phyloP scores from a whole-genome alignment of 2,888 invertebrate species.

The Caenorhabditis doughertyi region DNA sequence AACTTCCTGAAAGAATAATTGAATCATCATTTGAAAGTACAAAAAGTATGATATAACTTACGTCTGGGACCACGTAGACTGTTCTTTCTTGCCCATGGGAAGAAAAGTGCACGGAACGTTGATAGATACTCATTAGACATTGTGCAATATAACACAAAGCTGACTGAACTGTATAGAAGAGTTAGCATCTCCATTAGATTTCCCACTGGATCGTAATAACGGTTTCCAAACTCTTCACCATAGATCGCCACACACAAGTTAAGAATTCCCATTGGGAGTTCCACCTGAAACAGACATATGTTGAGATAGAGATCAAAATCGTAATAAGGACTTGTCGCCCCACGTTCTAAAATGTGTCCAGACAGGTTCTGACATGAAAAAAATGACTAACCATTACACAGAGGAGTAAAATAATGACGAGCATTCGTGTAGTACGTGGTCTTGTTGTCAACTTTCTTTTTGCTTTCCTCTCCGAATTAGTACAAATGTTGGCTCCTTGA shows the following conservation, averaged over 20 bases:
- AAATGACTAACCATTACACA: constrained; percentile 72
- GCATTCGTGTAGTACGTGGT: constrained; percentile 75
- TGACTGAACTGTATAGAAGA: constrained; percentile 76
- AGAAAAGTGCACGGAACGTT: constrained; percentile 74
- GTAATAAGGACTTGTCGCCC: too few relatives aligned
- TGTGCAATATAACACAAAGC: constrained; percentile 77
- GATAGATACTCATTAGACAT: constrained; percentile 77
- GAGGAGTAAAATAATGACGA: constrained; percentile 73
- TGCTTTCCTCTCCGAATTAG: constrained; percentile 68
- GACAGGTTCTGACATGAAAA: neutral
- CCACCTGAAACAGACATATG: constrained; percentile 64
- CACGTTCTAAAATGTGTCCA: too few relatives aligned
- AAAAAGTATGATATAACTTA: constrained; percentile 29
- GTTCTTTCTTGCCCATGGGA: constrained; percentile 66
- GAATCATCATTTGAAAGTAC: neutral
- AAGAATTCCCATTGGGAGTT: constrained; percentile 77
- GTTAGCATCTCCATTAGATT: constrained; percentile 79
- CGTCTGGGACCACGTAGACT: constrained; percentile 42
- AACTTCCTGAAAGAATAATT: constrained; percentile 51
- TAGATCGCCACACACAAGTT: constrained; percentile 75
- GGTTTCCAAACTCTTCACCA: constrained; percentile 73
- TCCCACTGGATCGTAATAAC: constrained; percentile 77
- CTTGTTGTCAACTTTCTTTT: constrained; percentile 67
- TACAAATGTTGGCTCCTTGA: constrained; percentile 64
- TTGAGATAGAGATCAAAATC: constrained; percentile 19